phyloP scores from a whole-genome alignment of 2,888 invertebrate species.

The Epirrhoe alternata region DNA sequence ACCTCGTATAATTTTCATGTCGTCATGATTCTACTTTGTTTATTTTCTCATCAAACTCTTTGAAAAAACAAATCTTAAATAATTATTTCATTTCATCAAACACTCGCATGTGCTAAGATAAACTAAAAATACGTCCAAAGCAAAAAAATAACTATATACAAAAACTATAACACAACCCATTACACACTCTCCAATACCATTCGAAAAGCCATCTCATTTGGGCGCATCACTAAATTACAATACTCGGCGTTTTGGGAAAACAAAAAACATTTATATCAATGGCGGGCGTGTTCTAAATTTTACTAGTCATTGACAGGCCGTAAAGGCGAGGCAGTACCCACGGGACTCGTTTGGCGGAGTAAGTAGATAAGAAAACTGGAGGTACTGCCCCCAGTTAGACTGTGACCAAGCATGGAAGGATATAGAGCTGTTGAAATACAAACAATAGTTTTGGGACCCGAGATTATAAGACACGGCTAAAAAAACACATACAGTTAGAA shows the following conservation, averaged over 20 bases:
- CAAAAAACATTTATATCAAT: constrained; percentile 86
- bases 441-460: too few relatives aligned
- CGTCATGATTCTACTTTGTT: too few relatives aligned
- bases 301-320: constrained; percentile 84
- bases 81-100: background rate
- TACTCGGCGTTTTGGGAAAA: constrained; percentile 82
- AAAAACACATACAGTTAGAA: too few relatives aligned
- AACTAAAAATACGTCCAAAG: background rate
- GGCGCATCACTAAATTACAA: constrained; percentile 77
- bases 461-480: too few relatives aligned
- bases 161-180: constrained; percentile 20
- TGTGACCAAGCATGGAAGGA: constrained; percentile 40
- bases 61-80: too few relatives aligned
- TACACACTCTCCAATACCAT: constrained; percentile 50
- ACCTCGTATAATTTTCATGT: too few relatives aligned
- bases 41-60: too few relatives aligned
- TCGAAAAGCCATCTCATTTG: constrained; percentile 62
- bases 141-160: background rate
- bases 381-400: constrained; percentile 58
- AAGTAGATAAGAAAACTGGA: constrained; percentile 80
- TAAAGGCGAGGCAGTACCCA: constrained; percentile 73
- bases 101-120: background rate
- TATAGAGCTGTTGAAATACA: constrained; percentile 61
- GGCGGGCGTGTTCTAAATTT: constrained; percentile 81
- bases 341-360: constrained; percentile 75